Evolutionary conservation across 2,113 vertebrate species (phyloP), one percentile per base, ranked within the genome.

Genomic region (Bothrops jararaca): DNA sequence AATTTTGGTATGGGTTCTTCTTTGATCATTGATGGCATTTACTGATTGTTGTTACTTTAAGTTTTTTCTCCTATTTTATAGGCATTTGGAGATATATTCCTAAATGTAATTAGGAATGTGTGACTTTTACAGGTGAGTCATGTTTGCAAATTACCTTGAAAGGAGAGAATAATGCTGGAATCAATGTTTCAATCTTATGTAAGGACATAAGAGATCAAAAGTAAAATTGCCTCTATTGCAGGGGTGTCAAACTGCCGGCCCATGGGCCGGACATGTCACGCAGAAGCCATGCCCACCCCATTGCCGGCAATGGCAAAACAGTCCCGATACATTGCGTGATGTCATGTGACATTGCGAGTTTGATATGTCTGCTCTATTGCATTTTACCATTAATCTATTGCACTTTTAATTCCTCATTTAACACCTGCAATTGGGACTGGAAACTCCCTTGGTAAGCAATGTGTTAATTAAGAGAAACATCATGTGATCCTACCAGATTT

Each of bases 91-190:
- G 54, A 86, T 86, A 42, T 54, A 48, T 86, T 53, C 29, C 0
- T 2, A 13, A 42, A 54, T 91, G 2, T n/a, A 50, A 26, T n/a
- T 94, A 89, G 92, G 92, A 86, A 96, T 95, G 95, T 89, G 93
- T 87, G 93, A 92, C 50, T 90, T 50, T 12, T 18, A 18, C 92
- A 96, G 95, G 96, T 96, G 95, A 94, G 95, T 92, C 85, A 39
- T 39, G 39, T 53, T 88, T 85, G n/a, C 1, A 26, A 0, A 20
- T n/a, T 24, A 54, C 29, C 52, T 89, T 58, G 42, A 39, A 89
- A n/a, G 4, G 4, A 48, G 29, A 89, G n/a, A 64, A 53, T 29
- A 18, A 10, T 48, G 42, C 4, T 74, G 13, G 64, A 74, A 74
- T 74, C 29, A 6, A 34, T 39, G 69, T 80, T 39, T 80, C 69